Evolutionary conservation across 2,797 vertebrate genomes (phyloP).

Genomic region (Sparus aurata): DNA sequence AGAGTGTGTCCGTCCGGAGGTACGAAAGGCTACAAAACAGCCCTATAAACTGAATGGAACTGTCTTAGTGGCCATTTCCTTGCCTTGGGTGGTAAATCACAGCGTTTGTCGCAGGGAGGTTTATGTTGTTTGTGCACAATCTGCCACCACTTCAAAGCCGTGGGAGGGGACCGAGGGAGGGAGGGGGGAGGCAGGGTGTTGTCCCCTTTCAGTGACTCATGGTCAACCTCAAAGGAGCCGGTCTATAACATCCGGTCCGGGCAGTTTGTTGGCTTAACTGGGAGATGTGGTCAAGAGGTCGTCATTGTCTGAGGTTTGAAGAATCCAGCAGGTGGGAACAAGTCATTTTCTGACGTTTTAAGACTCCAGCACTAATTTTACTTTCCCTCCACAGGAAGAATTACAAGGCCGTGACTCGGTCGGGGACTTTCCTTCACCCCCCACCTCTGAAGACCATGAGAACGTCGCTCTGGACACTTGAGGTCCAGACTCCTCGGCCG

Average conservation of each 20-base stretch:
- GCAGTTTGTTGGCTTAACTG: slow-evolving; percentile 59
- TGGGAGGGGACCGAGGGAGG: slow-evolving; percentile 49
- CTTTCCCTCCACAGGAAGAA: slow-evolving; percentile 21
- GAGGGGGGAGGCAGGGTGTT: slow-evolving; percentile 37
- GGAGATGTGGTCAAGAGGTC: slow-evolving; percentile 43
- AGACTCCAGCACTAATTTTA: slow-evolving; percentile 29
- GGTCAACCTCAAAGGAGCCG: slow-evolving; percentile 72
- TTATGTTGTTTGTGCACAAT: slow-evolving; percentile 83
- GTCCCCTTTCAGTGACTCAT: slow-evolving; percentile 74
- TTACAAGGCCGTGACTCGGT: slow-evolving; percentile 50
- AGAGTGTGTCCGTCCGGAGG: slow-evolving; percentile 71
- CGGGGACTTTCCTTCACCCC: slow-evolving; percentile 57
- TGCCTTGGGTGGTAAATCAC: slow-evolving; percentile 77
- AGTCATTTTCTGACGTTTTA: slow-evolving; percentile 21
- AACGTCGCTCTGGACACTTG: slow-evolving; percentile 40
- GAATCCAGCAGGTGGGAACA: slow-evolving; percentile 50
- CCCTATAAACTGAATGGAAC: slow-evolving; percentile 79
- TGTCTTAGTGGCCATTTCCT: slow-evolving; percentile 78
- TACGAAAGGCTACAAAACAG: slow-evolving; percentile 77
- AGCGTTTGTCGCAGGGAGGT: slow-evolving; percentile 78
- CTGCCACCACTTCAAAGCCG: slow-evolving; percentile 85
- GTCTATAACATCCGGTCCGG: slow-evolving; percentile 53
- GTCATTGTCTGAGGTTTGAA: slow-evolving; percentile 37
- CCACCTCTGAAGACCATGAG: slow-evolving; percentile 16
- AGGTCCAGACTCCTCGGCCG: slow-evolving; percentile 48